Evolutionary conservation across 2,113 vertebrate species (phyloP), one percentile per base, ranked within the genome.

Genomic region (Seriola dumerili): DNA sequence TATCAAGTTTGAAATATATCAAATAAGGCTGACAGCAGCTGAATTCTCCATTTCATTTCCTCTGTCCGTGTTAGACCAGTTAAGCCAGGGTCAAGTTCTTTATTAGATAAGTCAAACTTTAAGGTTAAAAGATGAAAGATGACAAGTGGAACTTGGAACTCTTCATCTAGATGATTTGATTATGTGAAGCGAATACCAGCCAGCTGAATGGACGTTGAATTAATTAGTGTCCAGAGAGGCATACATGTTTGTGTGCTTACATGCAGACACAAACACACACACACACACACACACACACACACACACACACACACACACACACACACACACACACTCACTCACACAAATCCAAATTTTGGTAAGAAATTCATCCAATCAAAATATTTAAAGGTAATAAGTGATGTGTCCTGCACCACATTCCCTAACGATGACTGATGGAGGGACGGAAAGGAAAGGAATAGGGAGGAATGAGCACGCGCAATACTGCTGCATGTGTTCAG

Each of bases 371-470:
- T 80, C 42, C 58, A 7, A 84, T 87, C 32, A 68, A 62, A 75
- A 71, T 4, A 42, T 13, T 81, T 68, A 32, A 48, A 34, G 21
- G 48, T 70, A 72, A 91, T 91, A 70, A 86, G 36, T 54, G 36
- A 46, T 67, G 61, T 84, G 73, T 75, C 23, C 66, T 85, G 76
- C 17, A 55, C 46, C 44, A 64, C 36, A 71, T 11, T 63, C 4
- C 46, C 14, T 65, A 72, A 80, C 83, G 79, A 83, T 78, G 61
- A 76, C 55, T 78, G 78, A 83, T 77, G 44, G 64, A 58, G 34
- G 61, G 16, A 57, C 32, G 6, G 25, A 44, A 62, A 34, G 25
- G 55, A 46, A 36, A 59, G 25, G 32, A 50, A n/a, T 14, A 46
- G 19, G 14, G 29, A 72, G 36, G 8, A 44, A 76, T n/a, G 50